A percentile compares a stretch with the other conserved stretches of the same genome.
phyloP scores from a whole-genome alignment of 2,888 invertebrate genomes.

The Rhagium mordax region DNA sequence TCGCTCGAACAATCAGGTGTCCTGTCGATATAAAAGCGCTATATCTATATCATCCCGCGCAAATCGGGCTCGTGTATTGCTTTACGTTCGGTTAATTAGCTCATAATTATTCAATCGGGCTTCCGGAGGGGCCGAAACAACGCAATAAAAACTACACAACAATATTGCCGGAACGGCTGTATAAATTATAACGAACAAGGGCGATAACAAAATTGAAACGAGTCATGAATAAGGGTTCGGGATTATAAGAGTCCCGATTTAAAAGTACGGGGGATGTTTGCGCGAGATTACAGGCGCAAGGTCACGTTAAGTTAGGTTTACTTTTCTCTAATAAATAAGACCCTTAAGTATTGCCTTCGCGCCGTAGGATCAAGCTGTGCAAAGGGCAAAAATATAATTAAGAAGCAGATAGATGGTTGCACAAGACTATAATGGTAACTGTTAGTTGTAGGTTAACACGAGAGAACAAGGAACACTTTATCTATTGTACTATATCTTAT shows the following conservation, averaged over 20 bases:
- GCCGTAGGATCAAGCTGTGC: neutral
- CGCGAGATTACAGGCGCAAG: conserved; percentile 45
- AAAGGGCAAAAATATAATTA: neutral
- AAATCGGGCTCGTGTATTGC: neutral
- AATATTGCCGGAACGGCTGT: conserved; percentile 36
- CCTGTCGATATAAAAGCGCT: neutral
- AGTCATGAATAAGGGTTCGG: conserved; percentile 57
- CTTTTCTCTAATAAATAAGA: conserved; percentile 16
- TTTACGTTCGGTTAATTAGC: conserved; percentile 30
- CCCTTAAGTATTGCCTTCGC: neutral
- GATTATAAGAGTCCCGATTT: conserved; percentile 57
- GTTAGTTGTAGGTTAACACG: no score
- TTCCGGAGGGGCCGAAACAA: conserved; percentile 31
- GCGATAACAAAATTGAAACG: conserved; percentile 52
- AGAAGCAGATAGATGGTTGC: no score
- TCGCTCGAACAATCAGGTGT: neutral
- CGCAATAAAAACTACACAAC: conserved; percentile 39
- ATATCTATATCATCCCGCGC: neutral
- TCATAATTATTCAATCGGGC: conserved; percentile 42
- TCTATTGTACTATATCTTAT: no score
- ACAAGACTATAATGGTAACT: no score
- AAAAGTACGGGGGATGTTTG: conserved; percentile 50
- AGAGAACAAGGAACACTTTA: no score
- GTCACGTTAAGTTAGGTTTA: conserved; percentile 22
- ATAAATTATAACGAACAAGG: conserved; percentile 48